phyloP scores from a whole-genome alignment of 2,113 vertebrate species.

The Gnathonemus echidnorhynchus region DNA sequence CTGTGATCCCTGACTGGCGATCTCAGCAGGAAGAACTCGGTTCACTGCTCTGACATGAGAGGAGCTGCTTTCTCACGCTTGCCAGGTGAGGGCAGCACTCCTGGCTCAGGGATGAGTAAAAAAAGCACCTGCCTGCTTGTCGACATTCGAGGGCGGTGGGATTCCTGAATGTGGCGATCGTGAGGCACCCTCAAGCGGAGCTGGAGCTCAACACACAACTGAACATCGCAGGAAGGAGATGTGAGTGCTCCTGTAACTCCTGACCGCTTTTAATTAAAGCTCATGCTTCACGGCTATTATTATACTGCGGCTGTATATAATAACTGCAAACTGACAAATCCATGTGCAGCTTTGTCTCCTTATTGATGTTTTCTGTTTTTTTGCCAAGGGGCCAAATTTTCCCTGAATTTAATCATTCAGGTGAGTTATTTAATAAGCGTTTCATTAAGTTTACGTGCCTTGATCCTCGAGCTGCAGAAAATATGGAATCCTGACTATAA shows the following conservation, averaged over 20 bases:
- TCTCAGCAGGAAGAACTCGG: neutral
- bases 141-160: too few species aligned
- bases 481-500: neutral
- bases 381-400: neutral
- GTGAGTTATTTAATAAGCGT: slow-evolving; percentile 29
- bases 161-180: neutral
- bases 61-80: neutral
- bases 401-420: slow-evolving; percentile 18
- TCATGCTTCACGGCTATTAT: neutral
- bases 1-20: slow-evolving; percentile 2
- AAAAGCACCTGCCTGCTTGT: neutral
- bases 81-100: slow-evolving; percentile 21
- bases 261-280: neutral
- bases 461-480: neutral
- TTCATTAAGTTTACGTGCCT: neutral
- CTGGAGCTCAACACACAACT: neutral
- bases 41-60: neutral
- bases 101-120: neutral
- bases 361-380: slow-evolving; percentile 10
- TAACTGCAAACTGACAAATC: neutral
- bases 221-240: neutral
- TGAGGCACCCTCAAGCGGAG: neutral
- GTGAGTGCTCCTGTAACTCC: neutral
- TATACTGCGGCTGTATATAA: neutral
- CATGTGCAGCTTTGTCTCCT: neutral